Conservation (phyloP, 2,888 invertebrate species). For the Conchocele bisecta region DNA sequence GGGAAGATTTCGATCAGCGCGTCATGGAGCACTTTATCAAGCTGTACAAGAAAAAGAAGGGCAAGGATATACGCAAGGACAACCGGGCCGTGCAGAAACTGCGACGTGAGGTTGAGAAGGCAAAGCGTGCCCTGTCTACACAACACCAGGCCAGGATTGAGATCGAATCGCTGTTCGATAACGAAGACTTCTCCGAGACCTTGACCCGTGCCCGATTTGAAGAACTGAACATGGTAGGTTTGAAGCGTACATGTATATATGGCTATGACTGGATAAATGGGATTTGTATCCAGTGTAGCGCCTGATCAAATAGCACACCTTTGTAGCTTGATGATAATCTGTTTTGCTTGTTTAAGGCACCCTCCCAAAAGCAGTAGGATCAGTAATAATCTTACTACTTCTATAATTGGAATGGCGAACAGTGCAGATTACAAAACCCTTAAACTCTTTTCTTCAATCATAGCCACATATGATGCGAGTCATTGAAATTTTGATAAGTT, state of each 20-base stretch:
- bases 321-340: too few relatives aligned
- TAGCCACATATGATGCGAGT: too few relatives aligned
- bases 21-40: slow-evolving; percentile 99
- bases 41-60: slow-evolving; percentile 98
- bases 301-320: too few relatives aligned
- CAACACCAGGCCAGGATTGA: slow-evolving; percentile 98
- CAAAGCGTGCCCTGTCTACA: slow-evolving; percentile 96
- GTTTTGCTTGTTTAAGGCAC: too few relatives aligned
- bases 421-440: neutral
- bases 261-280: too few relatives aligned
- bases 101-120: slow-evolving; percentile 98
- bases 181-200: slow-evolving; percentile 99
- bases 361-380: too few relatives aligned
- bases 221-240: slow-evolving; percentile 94
- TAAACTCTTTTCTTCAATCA: too few relatives aligned
- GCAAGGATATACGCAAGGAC: slow-evolving; percentile 97
- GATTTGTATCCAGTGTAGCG: too few relatives aligned
- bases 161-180: slow-evolving; percentile 99
- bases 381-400: too few relatives aligned
- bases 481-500: too few relatives aligned
- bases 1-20: slow-evolving; percentile 99
- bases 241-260: too few relatives aligned
- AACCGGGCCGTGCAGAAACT: slow-evolving; percentile 96
- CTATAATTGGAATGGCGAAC: too few relatives aligned
- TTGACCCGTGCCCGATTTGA: slow-evolving; percentile 99